Base-by-base conservation (phyloP, 2,888 invertebrate species). In the Laothoe populi region DNA sequence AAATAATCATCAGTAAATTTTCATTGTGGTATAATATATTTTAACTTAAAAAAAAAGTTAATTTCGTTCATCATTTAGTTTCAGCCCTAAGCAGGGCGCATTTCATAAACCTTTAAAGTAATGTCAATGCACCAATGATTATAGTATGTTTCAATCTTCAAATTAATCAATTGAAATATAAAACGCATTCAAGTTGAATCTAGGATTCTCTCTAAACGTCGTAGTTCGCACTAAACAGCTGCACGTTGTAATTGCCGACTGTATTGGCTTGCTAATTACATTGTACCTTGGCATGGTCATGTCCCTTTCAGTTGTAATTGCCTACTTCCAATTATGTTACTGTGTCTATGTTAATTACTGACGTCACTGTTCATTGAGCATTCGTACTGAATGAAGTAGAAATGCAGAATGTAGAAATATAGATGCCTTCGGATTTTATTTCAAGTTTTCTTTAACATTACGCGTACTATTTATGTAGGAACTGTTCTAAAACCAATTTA, bases 291-390 rank as follows among this genome's bases (percentile, higher is more conserved):
- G 35, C 53, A 35, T 53, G 31, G 53, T 19, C 19, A 53, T 53
- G 53, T 53, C 53, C 19, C 53, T 53, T 53, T 53, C 53, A 53
- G 53, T 53, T 53, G 35, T 53, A 53, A 53, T 53, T 53, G 53
- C 53, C 31, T 35, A 35, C 53, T 8, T 53, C 53, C 53, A 53
- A 53, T 53, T 53, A 53, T 35, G 53, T 53, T 35, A 19, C 31
- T 35, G 53, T 53, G 31, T 35, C 53, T 35, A 53, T 35, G 53
- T 53, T 53, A 53, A 53, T 53, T 53, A 53, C 19, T 35, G 53
- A 35, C 53, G 31, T 53, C 53, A 53, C 31, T 10, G 53, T 19
- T 19, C 53, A 53, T 53, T 53, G 19, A 53, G 31, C 53, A 53
- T 31, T 53, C 19, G 10, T 13, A 19, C 8, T 53, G 53, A 53